Conservation (phyloP, 2,888 invertebrate genomes). For the Melitaea athalia region DNA sequence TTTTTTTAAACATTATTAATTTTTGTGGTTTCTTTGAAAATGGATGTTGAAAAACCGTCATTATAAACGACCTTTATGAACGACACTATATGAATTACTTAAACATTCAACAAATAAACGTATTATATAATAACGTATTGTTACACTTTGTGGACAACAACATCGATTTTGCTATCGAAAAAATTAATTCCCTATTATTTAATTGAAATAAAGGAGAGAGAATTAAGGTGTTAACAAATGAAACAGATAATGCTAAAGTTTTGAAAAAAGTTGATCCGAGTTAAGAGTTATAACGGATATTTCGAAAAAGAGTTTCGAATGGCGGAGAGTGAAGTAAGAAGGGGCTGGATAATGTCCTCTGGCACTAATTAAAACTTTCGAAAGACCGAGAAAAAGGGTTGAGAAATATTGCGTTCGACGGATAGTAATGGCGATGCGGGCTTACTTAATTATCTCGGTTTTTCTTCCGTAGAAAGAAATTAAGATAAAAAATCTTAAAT, state of each 20-base stretch:
- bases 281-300: slow-evolving; percentile 49
- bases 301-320: slow-evolving; percentile 59
- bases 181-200: neutral
- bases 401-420: slow-evolving; percentile 74
- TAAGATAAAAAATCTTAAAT: slow-evolving; percentile 29
- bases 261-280: slow-evolving; percentile 48
- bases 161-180: neutral
- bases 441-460: slow-evolving; percentile 69
- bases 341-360: slow-evolving; percentile 76
- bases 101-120: neutral
- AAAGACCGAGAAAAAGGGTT: slow-evolving; percentile 75
- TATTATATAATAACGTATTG: no score
- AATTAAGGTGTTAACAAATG: slow-evolving; percentile 29
- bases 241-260: slow-evolving; percentile 50
- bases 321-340: slow-evolving; percentile 62
- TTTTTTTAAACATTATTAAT: neutral
- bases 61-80: slow-evolving; percentile 15
- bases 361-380: slow-evolving; percentile 81
- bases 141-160: no score
- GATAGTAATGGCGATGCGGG: slow-evolving; percentile 72
- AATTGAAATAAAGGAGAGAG: neutral
- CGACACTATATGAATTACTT: neutral
- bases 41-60: slow-evolving; percentile 21
- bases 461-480: slow-evolving; percentile 45
- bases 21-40: slow-evolving; percentile 14